Evolutionary conservation across 2,797 vertebrate species (phyloP).

Genomic region (Aulostomus chinensis): DNA sequence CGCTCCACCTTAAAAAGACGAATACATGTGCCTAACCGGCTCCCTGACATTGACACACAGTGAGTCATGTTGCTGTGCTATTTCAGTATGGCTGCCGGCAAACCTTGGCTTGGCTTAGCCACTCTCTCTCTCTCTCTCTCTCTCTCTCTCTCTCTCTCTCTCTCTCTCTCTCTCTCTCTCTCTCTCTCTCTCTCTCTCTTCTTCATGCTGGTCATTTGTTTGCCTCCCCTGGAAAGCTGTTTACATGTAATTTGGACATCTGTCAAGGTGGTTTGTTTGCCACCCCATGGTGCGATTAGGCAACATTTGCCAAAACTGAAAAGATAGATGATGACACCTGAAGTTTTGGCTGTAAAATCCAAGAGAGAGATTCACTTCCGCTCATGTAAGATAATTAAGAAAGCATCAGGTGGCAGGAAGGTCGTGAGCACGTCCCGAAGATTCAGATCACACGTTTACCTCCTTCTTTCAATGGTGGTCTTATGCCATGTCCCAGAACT

Average conservation of each 20-base stretch:
- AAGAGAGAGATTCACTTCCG: conserved; percentile 42
- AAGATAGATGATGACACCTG: conserved; percentile 61
- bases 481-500: conserved; percentile 19
- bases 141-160: too few relatives aligned
- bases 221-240: conserved; percentile 61
- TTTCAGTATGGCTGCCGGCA: conserved; percentile 62
- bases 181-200: too few relatives aligned
- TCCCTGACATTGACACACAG: conserved; percentile 64
- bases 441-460: conserved; percentile 27
- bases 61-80: conserved; percentile 64
- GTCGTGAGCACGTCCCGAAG: conserved; percentile 21
- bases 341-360: conserved; percentile 44
- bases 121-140: too few relatives aligned
- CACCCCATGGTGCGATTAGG: conserved; percentile 64
- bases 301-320: conserved; percentile 62
- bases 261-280: conserved; percentile 73
- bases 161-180: too few relatives aligned
- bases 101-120: conserved; percentile 24
- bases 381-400: conserved; percentile 56
- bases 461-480: conserved; percentile 24
- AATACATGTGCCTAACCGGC: conserved; percentile 61
- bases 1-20: conserved; percentile 68
- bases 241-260: conserved; percentile 78
- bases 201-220: conserved; percentile 63
- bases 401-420: conserved; percentile 18